These are phyloP conservation scores for Onychostruthus taczanowskii DNA, from an alignment of 2,113 vertebrate species.

Conservation along the genomic window DNA sequence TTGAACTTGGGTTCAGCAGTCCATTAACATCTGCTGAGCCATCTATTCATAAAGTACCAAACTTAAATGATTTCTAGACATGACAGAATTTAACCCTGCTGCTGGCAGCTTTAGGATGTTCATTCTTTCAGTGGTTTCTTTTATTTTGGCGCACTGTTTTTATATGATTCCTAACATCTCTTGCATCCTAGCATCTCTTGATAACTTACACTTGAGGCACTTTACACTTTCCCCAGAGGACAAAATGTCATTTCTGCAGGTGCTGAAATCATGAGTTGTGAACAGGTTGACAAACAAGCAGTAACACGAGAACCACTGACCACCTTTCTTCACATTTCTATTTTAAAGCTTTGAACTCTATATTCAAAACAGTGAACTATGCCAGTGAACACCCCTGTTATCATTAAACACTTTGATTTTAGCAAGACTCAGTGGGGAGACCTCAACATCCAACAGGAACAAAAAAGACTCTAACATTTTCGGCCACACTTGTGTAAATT, in stretches of 20 bases:
- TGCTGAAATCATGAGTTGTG: not conserved
- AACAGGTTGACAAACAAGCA: not conserved
- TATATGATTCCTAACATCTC: not conserved
- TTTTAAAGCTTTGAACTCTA: not conserved
- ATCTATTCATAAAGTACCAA: not conserved
- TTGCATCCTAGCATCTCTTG: not conserved
- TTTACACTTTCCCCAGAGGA: not conserved
- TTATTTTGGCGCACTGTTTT: not conserved
- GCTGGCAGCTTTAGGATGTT: not conserved
- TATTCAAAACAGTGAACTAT: not conserved
- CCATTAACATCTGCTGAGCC: not conserved
- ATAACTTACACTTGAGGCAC: not conserved
- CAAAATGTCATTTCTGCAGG: not conserved
- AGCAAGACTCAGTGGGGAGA: not conserved
- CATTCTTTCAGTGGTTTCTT: not conserved
- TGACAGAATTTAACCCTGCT: not conserved
- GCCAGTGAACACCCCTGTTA: not conserved
- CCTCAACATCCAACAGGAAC: not conserved
- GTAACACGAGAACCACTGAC: not conserved
- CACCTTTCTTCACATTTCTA: not conserved
- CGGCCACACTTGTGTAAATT: not conserved
- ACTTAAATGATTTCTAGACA: not conserved
- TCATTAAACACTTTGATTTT: not conserved
- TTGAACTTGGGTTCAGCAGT: not conserved
- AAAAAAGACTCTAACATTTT: not conserved